phyloP scores from a whole-genome alignment of 2,113 vertebrate genomes.

The Aleadryas rufinucha region DNA sequence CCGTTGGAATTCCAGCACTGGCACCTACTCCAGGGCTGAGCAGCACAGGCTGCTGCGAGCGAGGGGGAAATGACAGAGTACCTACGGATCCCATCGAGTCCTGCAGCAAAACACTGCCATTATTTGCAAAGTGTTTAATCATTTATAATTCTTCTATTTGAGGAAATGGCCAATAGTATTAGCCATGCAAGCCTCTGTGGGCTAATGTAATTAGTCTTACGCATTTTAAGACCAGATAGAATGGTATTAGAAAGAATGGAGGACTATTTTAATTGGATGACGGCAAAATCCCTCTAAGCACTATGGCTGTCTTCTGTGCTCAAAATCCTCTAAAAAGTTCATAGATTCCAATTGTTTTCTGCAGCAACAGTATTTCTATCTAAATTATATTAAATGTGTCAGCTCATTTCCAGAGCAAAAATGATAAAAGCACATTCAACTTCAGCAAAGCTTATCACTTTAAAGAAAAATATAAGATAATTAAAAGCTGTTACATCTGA shows the following conservation, averaged over 20 bases:
- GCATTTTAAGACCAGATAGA: constrained; percentile 54
- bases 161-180: constrained; percentile 45
- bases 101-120: not conserved
- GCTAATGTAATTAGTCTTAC: constrained; percentile 60
- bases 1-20: not conserved
- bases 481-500: constrained; percentile 67
- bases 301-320: constrained; percentile 17
- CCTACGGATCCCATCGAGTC: not conserved
- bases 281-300: constrained; percentile 36
- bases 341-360: constrained; percentile 62
- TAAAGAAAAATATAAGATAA: constrained; percentile 61
- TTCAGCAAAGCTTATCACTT: constrained; percentile 61
- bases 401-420: constrained; percentile 55
- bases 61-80: not conserved
- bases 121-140: constrained; percentile 31
- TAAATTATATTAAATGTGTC: constrained; percentile 57
- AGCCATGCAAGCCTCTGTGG: constrained; percentile 45
- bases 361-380: constrained; percentile 36
- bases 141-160: constrained; percentile 44
- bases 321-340: constrained; percentile 43
- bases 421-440: constrained; percentile 58
- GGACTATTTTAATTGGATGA: constrained; percentile 53
- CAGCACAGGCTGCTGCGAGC: not conserved
- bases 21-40: not conserved
- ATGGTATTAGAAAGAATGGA: constrained; percentile 51